phyloP scores from a whole-genome alignment of 2,113 vertebrate species.

The Collichthys lucidus region DNA sequence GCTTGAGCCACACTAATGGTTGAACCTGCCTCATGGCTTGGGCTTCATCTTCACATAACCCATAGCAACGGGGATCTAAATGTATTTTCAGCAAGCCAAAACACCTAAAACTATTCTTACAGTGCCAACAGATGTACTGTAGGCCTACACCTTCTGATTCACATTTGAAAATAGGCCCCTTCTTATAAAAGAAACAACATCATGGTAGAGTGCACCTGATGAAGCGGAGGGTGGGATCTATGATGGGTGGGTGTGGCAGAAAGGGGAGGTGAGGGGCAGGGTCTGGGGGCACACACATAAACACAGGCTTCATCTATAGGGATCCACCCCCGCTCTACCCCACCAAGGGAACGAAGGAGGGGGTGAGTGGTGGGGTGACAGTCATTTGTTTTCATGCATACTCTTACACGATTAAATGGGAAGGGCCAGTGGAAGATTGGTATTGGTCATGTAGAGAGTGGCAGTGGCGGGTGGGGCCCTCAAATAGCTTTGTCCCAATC shows the following conservation, averaged over 20 bases:
- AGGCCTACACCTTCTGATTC: conserved; percentile 12
- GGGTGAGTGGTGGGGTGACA: conserved; percentile 36
- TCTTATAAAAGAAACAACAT: conserved; percentile 70
- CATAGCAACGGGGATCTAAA: conserved; percentile 61
- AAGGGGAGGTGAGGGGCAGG: conserved; percentile 22
- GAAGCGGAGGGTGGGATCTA: conserved; percentile 56
- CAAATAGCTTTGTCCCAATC: conserved; percentile 82
- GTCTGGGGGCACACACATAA: conserved; percentile 52
- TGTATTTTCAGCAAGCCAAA: conserved; percentile 44
- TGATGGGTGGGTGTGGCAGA: conserved; percentile 66
- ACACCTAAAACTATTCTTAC: conserved; percentile 22
- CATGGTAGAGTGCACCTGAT: conserved; percentile 82
- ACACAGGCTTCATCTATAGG: conserved; percentile 45
- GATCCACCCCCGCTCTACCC: background rate
- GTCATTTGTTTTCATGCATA: conserved; percentile 80
- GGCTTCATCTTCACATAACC: conserved; percentile 53
- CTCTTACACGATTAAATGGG: conserved; percentile 68
- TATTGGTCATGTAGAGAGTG: conserved; percentile 60
- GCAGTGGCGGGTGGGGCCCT: conserved; percentile 58
- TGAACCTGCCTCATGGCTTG: conserved; percentile 70
- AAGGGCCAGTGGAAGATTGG: conserved; percentile 59
- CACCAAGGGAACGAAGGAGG: conserved; percentile 44
- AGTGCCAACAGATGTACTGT: conserved; percentile 27
- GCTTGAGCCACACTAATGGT: conserved; percentile 57
- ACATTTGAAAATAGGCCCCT: conserved; percentile 45